phyloP scores from a whole-genome alignment of 2,888 invertebrate species.

The Pomacea canaliculata region DNA sequence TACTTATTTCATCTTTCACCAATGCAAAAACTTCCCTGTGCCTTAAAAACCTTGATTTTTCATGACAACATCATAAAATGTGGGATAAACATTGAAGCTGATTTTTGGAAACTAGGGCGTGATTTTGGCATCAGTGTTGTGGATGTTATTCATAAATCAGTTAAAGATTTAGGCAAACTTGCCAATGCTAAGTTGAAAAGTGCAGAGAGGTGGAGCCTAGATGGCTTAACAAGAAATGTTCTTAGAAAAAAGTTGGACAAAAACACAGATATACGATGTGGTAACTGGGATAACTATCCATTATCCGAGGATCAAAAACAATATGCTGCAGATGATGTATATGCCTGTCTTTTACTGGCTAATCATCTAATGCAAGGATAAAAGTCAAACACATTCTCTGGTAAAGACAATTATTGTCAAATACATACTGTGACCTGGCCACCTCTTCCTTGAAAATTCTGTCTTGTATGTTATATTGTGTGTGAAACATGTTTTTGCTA shows the following conservation, averaged over 20 bases:
- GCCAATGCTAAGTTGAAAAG: constrained; percentile 53
- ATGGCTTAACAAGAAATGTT: constrained; percentile 54
- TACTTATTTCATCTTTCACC: constrained; percentile 57
- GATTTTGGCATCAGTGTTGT: constrained; percentile 52
- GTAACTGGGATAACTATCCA: constrained; percentile 56
- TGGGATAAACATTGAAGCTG: constrained; percentile 54
- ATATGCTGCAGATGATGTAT: constrained; percentile 59
- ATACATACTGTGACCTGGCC: too few species aligned
- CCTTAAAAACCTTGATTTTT: constrained; percentile 43
- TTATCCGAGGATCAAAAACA: constrained; percentile 47
- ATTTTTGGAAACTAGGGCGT: constrained; percentile 58
- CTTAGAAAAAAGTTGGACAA: constrained; percentile 48
- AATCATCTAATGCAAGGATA: constrained; percentile 9
- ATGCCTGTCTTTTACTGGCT: constrained; percentile 33
- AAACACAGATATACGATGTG: constrained; percentile 44
- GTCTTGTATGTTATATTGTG: too few species aligned
- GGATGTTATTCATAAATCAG: constrained; percentile 39
- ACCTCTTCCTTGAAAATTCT: too few species aligned
- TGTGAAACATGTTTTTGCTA: too few species aligned
- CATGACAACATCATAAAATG: constrained; percentile 45
- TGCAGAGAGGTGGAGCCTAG: constrained; percentile 57
- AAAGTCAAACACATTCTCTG: neutral
- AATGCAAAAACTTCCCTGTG: constrained; percentile 48
- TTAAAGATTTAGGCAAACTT: constrained; percentile 45
- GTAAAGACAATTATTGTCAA: too few species aligned